phyloP scores from a whole-genome alignment of 2,888 invertebrate species.

The Diadegma fenestrale region DNA sequence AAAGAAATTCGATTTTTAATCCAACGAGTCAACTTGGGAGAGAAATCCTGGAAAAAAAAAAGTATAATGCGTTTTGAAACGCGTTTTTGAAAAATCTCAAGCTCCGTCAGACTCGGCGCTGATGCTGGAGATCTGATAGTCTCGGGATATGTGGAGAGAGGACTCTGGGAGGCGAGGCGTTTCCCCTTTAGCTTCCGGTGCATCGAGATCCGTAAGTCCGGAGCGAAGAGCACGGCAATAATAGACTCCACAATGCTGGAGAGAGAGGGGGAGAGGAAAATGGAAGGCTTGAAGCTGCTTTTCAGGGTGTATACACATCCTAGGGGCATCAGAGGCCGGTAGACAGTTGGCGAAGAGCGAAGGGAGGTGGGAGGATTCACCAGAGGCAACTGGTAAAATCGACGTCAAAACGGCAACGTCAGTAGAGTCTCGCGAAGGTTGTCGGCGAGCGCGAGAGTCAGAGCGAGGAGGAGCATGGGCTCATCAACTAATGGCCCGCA shows the following conservation, averaged over 20 bases:
- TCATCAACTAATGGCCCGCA: conserved; percentile 85
- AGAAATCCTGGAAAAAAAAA: too few species aligned
- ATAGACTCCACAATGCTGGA: conserved; percentile 82
- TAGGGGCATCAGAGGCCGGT: conserved; percentile 63
- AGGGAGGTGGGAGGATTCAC: conserved; percentile 66
- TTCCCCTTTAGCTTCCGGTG: conserved; percentile 64
- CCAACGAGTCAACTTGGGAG: too few species aligned
- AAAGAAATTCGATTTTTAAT: too few species aligned
- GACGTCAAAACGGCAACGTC: conserved; percentile 53
- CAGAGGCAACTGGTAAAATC: conserved; percentile 48
- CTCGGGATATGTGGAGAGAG: conserved; percentile 31
- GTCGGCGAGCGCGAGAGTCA: conserved; percentile 24
- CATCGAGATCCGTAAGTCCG: conserved; percentile 81
- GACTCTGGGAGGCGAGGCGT: too few species aligned
- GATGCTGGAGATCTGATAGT: conserved; percentile 22
- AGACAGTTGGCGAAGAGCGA: conserved; percentile 47
- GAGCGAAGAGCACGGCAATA: conserved; percentile 82
- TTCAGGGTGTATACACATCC: conserved; percentile 62
- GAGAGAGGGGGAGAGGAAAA: conserved; percentile 3
- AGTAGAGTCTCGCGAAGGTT: conserved; percentile 44
- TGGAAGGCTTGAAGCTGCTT: conserved; percentile 57
- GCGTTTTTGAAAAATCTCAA: too few species aligned
- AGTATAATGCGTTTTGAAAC: too few species aligned
- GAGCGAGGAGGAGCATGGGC: conserved; percentile 76
- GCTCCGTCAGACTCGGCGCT: conserved; percentile 19